Base-by-base conservation (phyloP, 2,888 invertebrate species). In the Merodon equestris region DNA sequence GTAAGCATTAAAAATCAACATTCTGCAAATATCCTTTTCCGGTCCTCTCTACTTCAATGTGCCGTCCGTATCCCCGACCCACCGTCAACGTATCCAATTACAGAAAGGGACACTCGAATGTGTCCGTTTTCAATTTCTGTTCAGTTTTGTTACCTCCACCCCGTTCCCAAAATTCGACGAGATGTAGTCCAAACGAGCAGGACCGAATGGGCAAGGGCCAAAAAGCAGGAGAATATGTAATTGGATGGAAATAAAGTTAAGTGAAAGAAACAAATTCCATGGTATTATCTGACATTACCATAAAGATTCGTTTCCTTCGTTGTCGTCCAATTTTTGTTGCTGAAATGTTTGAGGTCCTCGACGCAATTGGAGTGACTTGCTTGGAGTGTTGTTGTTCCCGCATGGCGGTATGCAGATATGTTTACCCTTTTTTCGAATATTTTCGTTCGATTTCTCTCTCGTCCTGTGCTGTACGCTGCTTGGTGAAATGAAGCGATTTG, bases 161-260 rank as follows among this genome's bases (percentile, higher is more conserved):
- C 38, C 17, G 18, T 40, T 12, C 13, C 5, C n/a, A 17, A 17
- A 3, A 14, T 9, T 27, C 27, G 27, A 42, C 27, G 27, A 27
- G 7, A 27, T 27, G 27, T 27, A 4, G 27, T 2, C 2, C 27
- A 27, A 27, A 7, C 27, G 27, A 27, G 27, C 27, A 27, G 27
- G 27, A 27, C 3, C 27, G 27, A 27, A 7, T n/a, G 27, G 7
- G 27, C 7, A 27, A 27, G 7, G 36, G 40, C 47, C 61, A 45
- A 56, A 47, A 15, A 53, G 19, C 18, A 19, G 60, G 47, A 54
- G 19, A 61, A 68, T 79, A 79, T 79, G 79, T 79, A 73, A 79
- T 79, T 79, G 79, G 73, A 79, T 73, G 79, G 79, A 79, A 77
- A 71, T 72, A 77, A 77, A 73, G 73, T 73, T 79, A 79, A 79